Evolutionary conservation across 2,888 invertebrate genomes (phyloP).

Genomic region (Epistrophella euchroma): DNA sequence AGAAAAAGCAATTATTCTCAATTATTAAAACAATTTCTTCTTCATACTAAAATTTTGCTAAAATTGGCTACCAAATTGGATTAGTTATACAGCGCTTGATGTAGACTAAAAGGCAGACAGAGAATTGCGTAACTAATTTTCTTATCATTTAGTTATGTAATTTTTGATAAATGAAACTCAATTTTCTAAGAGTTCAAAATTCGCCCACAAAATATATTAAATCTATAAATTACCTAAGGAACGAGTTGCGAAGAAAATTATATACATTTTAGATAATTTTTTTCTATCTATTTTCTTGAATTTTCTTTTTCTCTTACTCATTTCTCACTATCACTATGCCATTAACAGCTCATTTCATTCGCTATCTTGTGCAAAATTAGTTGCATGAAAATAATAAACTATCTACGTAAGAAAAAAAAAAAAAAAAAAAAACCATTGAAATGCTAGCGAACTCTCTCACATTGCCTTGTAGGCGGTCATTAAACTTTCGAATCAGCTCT

Average conservation of each 20-base stretch:
- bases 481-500: slow-evolving; percentile 45
- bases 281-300: slow-evolving; percentile 7
- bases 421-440: slow-evolving; percentile 48
- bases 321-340: slow-evolving; percentile 23
- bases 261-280: slow-evolving; percentile 16
- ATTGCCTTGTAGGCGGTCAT: slow-evolving; percentile 75
- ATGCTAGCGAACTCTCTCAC: slow-evolving; percentile 71
- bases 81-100: too few relatives aligned
- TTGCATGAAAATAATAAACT: slow-evolving; percentile 49
- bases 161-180: too few relatives aligned
- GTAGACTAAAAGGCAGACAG: too few relatives aligned
- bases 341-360: slow-evolving; percentile 42
- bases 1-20: too few relatives aligned
- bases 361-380: slow-evolving; percentile 67
- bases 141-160: too few relatives aligned
- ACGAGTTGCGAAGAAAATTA: slow-evolving; percentile 29
- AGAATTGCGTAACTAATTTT: too few relatives aligned
- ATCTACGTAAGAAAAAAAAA: slow-evolving; percentile 1
- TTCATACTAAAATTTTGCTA: too few relatives aligned
- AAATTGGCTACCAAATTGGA: too few relatives aligned
- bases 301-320: not conserved
- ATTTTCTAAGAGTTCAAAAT: not conserved
- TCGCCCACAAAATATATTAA: not conserved
- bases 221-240: not conserved
- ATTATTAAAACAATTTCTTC: too few relatives aligned